These are phyloP conservation scores for Akabosia matsudoensis DNA, from an alignment of 1,140 invertebrate species.

Conservation along the genomic window DNA sequence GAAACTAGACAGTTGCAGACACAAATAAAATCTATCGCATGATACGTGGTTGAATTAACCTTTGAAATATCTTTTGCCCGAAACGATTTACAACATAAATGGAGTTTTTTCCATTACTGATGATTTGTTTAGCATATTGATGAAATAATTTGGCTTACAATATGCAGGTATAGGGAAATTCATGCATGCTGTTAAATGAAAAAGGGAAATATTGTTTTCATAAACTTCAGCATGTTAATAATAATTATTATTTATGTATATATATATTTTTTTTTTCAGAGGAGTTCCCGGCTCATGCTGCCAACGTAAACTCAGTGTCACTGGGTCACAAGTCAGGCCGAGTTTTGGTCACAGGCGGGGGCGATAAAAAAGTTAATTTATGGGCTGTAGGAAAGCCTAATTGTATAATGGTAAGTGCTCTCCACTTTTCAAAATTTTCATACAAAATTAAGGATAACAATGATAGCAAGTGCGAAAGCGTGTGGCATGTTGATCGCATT, in stretches of 20 bases:
- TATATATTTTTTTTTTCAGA: slow-evolving; percentile 60
- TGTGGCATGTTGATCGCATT: too few relatives aligned
- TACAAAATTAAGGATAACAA: not conserved
- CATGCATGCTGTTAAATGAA: too few relatives aligned
- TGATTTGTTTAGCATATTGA: slow-evolving; percentile 16
- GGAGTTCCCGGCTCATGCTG: slow-evolving; percentile 83
- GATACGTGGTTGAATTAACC: too few relatives aligned
- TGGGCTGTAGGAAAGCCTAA: slow-evolving; percentile 94
- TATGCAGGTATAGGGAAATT: too few relatives aligned
- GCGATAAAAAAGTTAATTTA: slow-evolving; percentile 95
- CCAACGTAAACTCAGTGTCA: slow-evolving; percentile 84
- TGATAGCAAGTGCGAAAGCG: not conserved
- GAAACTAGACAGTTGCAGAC: too few relatives aligned
- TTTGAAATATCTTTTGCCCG: too few relatives aligned
- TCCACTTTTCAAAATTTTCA: not conserved
- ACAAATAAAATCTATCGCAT: too few relatives aligned
- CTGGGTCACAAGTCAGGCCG: slow-evolving; percentile 85
- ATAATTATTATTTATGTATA: not conserved
- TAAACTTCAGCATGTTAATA: not conserved
- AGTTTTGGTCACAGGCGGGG: slow-evolving; percentile 92
- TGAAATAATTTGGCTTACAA: slow-evolving; percentile 21
- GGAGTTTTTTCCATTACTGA: too few relatives aligned
- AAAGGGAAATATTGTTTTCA: slow-evolving; percentile 7
- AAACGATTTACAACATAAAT: too few relatives aligned
- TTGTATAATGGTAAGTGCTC: slow-evolving; percentile 81